Conservation (phyloP, 2,888 invertebrate genomes). For the Herminia tarsipennalis region DNA sequence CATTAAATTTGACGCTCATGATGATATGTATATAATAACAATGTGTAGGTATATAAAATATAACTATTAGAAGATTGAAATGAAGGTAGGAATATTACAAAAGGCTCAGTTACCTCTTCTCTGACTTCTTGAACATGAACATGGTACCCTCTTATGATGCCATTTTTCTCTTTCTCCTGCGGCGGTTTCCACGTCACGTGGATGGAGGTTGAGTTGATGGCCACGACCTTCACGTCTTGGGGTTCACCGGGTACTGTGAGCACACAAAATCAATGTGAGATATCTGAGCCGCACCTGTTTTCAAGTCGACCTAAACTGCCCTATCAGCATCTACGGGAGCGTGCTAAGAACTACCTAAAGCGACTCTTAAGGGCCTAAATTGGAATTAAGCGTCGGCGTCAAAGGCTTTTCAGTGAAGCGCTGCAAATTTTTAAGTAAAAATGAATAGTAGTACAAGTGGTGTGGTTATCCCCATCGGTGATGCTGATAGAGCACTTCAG, state of each 20-base stretch:
- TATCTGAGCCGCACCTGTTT: constrained; percentile 51
- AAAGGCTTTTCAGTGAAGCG: constrained; percentile 59
- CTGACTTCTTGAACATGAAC: constrained; percentile 97
- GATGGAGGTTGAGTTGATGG: constrained; percentile 98
- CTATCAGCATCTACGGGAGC: constrained; percentile 85
- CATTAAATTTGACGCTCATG: too few relatives aligned
- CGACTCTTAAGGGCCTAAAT: constrained; percentile 67
- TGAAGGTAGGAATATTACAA: too few relatives aligned
- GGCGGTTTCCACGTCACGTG: constrained; percentile 98
- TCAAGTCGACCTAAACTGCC: constrained; percentile 77
- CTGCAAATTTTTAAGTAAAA: constrained; percentile 45
- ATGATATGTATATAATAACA: too few relatives aligned
- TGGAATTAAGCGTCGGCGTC: constrained; percentile 65
- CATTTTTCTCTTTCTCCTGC: constrained; percentile 95
- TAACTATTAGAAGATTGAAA: too few relatives aligned
- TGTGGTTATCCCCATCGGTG: constrained; percentile 77
- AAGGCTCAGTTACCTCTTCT: constrained; percentile 90
- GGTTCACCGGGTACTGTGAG: constrained; percentile 98
- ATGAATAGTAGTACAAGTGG: constrained; percentile 57
- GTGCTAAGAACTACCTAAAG: constrained; percentile 78
- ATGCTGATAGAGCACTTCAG: constrained; percentile 83
- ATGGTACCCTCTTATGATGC: constrained; percentile 98
- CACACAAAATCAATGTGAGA: constrained; percentile 58
- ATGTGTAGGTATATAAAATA: too few relatives aligned
- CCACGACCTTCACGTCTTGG: constrained; percentile 94